Evolutionary conservation across 2,113 vertebrate species (phyloP), one percentile per base, ranked within the genome.

Genomic region (Pseudopodoces humilis): DNA sequence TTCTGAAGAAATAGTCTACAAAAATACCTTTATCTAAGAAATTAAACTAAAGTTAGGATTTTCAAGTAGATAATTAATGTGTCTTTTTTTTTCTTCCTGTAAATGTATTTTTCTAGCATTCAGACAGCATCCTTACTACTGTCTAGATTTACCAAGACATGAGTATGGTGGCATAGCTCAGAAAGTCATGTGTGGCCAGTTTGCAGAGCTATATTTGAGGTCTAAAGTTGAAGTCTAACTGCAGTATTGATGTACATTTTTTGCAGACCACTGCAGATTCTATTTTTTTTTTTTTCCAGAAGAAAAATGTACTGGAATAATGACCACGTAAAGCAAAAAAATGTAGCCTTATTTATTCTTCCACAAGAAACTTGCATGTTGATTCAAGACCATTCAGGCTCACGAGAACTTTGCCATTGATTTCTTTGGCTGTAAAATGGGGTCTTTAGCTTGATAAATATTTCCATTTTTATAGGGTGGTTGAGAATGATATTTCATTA

Each of bases 191-290:
- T 23, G 8, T 93, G 82, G 27, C 60, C 33, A 53, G 24, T 82
- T n/a, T 43, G 4, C 14, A 43, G 47, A 60, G 39, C 41, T 77
- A n/a, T 93, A 92, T 91, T 60, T 95, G 44, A 70, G 39, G 39
- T 95, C 47, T 92, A 78, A 89, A 82, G 84, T 53, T 92, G 86
- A 86, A 81, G 37, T 44, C 67, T 95, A 78, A 92, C 81, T 95
- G 53, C 15, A 43, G 47, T 91, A 88, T 68, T 79, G 88, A 94
- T 86, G 33, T 53, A 35, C 25, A 55, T 52, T 86, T 96, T 94
- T 96, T 94, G 80, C 72, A 94, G 76, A 96, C 35, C 27, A 60
- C 33, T 69, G 58, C 84, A 95, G 72, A 60, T 77, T 52, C 60
- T 90, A 39, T 39, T 39, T 37, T 43, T 63, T 49, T 68, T 53